Evolutionary conservation across 2,888 invertebrate species (phyloP), one percentile per base, ranked within the genome.

Genomic region (Hoplodrina ambigua): DNA sequence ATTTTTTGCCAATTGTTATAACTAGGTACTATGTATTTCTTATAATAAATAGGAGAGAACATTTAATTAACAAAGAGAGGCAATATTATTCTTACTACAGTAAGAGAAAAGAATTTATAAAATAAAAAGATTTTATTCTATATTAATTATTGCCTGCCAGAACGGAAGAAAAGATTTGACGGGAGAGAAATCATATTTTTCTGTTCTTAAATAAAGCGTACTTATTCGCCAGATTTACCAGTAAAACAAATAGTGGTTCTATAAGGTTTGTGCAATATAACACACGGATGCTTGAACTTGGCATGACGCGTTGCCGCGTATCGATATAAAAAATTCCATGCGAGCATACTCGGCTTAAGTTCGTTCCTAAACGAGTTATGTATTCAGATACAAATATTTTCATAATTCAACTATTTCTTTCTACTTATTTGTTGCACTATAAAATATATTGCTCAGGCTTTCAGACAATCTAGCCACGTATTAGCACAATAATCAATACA

Each of bases 301-400:
- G 25, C 25, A 2, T 25, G 25, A 25, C 25, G 2, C 25, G 25
- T 2, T 25, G 2, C 25, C 25, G 25, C 2, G 25, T 25, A 2
- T 25, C 25, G 1, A 25, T 1, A 25, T 33, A 0, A 33, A 33
- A 0, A 6, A 8, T 37, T 37, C 37, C 37, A 0, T 8, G 37
- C 37, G 7, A 41, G 11, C 41, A 41, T 19, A n/a, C n/a, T 37
- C 44, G 33, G 25, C 6, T 15, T 53, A 37, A n/a, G 7, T 49
- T 54, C 2, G 54, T 37, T 33, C 13, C 13, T 15, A 54, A 5
- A 15, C 33, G 17, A 64, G 25, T 20, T 13, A 60, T 25, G 13
- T 6, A 6, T 19, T 33, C 15, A 13, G 1, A 5, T 46, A 54
- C 0, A 58, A 37, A 54, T 72, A 75, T 58, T 72, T 19, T 19